Evolutionary conservation across 2,888 invertebrate genomes (phyloP), one percentile per base, ranked within the genome.

Genomic region (Oxyteleia sp.): DNA sequence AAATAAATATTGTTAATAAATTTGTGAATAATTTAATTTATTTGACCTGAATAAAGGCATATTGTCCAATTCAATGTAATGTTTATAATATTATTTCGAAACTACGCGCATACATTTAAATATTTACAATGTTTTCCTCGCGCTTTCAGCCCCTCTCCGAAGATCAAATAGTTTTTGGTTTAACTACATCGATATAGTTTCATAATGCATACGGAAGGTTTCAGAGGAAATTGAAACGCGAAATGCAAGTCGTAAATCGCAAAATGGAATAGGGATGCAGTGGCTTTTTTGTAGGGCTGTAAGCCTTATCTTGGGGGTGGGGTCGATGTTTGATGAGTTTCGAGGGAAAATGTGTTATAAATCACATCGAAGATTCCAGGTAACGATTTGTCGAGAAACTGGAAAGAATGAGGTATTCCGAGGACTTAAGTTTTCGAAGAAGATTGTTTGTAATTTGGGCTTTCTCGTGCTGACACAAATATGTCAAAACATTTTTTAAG

Each of bases 201-300:
- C 20, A 63, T 53, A 63, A 74, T 63, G 63, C 53, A 74, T 38
- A 15, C 35, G 4, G 8, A 20, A 13, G 41, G 59, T 20, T 59
- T 49, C 43, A n/a, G 26, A 51, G 49, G 51, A 63, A 74, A 74
- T 74, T 74, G 72, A 63, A 63, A 74, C 20, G 20, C 47, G 45
- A 4, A 55, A 47, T 64, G 74, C 43, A 26, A 35, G 47, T 64
- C 64, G 47, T 63, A 64, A 75, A 75, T 55, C 53, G 55, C 13
- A 13, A 32, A 64, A 75, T 38, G 45, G 53, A 64, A 32, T 55
- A 45, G 38, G 43, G 29, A 63, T 75, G 38, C 55, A 74, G 29
- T 35, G 29, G 43, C 61, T 41, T 53, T 43, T 74, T 64, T 26
- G 38, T 47, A 15, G 18, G 32, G 32, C 20, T 43, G 11, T 53